Conservation (phyloP, 2,113 vertebrate species). For the Leucopsar rothschildi region DNA sequence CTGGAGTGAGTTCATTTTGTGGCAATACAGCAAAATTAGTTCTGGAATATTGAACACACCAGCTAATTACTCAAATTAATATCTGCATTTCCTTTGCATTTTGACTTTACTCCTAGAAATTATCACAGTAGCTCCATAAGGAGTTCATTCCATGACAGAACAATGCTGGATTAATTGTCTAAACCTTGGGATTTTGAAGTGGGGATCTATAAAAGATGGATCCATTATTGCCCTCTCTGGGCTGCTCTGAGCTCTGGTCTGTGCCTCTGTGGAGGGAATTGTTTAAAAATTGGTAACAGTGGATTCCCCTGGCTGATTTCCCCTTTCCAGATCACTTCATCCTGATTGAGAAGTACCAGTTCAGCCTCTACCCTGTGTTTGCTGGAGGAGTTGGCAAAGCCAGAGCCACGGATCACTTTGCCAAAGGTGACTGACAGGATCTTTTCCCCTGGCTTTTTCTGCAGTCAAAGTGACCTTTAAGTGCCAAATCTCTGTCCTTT, state of each 20-base stretch:
- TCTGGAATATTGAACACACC: neutral
- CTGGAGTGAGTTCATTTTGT: neutral
- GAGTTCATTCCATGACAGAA: neutral
- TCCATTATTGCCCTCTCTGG: neutral
- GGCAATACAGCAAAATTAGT: neutral
- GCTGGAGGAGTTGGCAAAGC: constrained; percentile 83
- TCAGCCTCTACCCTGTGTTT: constrained; percentile 87
- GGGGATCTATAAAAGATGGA: neutral
- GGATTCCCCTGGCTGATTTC: neutral
- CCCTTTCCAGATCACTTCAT: constrained; percentile 82
- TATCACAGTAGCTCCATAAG: neutral
- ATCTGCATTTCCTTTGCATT: neutral
- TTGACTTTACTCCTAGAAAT: neutral
- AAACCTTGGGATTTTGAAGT: neutral
- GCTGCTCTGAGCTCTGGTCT: neutral
- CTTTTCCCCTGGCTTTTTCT: neutral
- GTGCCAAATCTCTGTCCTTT: neutral
- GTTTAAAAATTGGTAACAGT: neutral
- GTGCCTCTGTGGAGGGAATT: neutral
- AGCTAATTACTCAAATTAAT: neutral
- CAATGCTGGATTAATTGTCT: neutral
- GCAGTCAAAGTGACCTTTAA: neutral
- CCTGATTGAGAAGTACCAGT: constrained; percentile 82
- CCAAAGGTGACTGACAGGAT: constrained; percentile 71
- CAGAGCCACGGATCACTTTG: constrained; percentile 58